Evolutionary conservation across 1,140 invertebrate genomes (phyloP), one percentile per base, ranked within the genome.

Genomic region (Sitobion miscanthi): DNA sequence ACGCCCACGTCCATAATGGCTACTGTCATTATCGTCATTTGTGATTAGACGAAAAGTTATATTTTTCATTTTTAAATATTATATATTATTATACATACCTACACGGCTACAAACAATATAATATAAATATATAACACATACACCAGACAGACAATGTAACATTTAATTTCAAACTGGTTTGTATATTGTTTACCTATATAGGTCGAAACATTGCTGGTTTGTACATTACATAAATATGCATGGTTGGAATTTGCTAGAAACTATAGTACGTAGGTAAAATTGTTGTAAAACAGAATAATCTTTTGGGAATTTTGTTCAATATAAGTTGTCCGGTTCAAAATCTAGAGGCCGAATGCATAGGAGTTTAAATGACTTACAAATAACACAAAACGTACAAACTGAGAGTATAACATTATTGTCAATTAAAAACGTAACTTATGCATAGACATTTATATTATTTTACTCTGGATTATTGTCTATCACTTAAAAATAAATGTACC

Each of bases 91-190:
- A 20, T 42, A 45, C 14, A 30, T 11, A 86, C 11, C 20, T 30
- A 47, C 35, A 23, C 35, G 25, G 30, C 62, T 77, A 17, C 82
- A 42, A 3, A 42, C 35, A n/a, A 77, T 77, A n/a, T n/a, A 77
- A 17, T 35, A 77, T 54, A 54, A 54, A 2, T 52, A 5, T 20
- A 52, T 30, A n/a, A 69, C 30, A n/a, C 62, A 35, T 7, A n/a
- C 14, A n/a, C 14, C 14, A 30, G 0, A 45, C 89, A n/a, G 35
- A 62, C 88, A 90, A 90, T 62, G 57, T n/a, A 47, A 62, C 57
- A n/a, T 90, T 45, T 90, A 90, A 90, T 69, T 69, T 90, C 57
- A 69, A 69, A 90, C 89, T 69, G 89, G 89, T 90, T 90, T 69
- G 25, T 69, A 69, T 69, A 69, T 90, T 90, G 9, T n/a, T 90